These are phyloP conservation scores for Clitarchus hookeri DNA, from an alignment of 2,888 invertebrate species.

Conservation along the genomic window DNA sequence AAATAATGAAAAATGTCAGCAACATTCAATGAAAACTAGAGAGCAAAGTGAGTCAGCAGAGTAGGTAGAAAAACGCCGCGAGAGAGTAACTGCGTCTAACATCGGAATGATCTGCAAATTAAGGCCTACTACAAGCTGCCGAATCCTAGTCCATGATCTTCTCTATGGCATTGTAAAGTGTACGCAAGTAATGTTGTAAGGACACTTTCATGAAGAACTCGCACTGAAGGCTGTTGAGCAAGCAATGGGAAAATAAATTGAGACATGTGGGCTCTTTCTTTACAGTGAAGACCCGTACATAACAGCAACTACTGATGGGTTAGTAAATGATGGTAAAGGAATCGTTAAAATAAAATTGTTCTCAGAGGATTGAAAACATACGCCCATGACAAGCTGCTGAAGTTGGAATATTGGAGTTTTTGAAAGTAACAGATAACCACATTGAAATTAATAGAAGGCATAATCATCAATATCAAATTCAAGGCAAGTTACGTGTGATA, in stretches of 20 bases:
- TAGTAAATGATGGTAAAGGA: neutral
- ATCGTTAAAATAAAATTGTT: neutral
- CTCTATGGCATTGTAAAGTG: neutral
- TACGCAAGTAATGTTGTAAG: neutral
- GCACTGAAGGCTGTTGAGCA: neutral
- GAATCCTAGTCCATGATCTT: neutral
- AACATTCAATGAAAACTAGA: neutral
- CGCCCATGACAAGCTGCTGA: neutral
- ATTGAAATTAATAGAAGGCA: conserved; percentile 1
- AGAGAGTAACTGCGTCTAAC: neutral
- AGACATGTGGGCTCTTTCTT: neutral
- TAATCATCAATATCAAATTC: neutral
- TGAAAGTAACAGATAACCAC: neutral
- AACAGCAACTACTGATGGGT: neutral
- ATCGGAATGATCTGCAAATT: neutral
- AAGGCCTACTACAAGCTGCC: neutral
- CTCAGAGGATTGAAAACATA: neutral
- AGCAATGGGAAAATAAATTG: neutral
- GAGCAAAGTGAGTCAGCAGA: neutral
- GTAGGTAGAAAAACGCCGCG: neutral
- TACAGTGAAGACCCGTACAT: neutral
- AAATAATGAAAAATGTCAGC: neutral
- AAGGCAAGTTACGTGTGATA: neutral
- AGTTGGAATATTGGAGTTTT: neutral
- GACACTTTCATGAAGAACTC: neutral